Evolutionary conservation across 2,888 invertebrate genomes (phyloP), one percentile per base, ranked within the genome.

Genomic region (Petrophora chlorosata): DNA sequence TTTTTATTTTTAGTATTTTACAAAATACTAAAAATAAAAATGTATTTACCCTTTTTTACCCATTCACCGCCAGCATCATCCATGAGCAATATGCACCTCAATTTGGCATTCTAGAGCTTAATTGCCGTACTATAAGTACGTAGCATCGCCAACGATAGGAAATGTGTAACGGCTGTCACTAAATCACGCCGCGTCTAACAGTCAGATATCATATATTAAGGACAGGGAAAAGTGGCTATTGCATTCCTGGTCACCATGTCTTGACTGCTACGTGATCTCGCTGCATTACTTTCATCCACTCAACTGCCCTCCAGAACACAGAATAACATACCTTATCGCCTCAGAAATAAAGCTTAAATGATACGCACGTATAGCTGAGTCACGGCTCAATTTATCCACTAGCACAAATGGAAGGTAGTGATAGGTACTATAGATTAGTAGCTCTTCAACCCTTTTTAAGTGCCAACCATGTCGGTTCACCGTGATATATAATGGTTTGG

Each of bases 171-270:
- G 12, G 35, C 22, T 14, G 30, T 34, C 0, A 26, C 1, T 26
- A 35, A 41, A 22, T 16, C 13, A 22, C 25, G 33, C n/a, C 17
- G 19, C 14, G 13, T 19, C 28, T 14, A 14, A 16, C 9, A 32
- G 15, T 19, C 22, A n/a, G 13, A 9, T 25, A 9, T 19, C 22
- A n/a, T 22, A 9, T 25, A 39, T 8, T 26, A 43, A 64, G 63
- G 69, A 71, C 70, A 70, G 69, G 58, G 63, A 67, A 76, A 75
- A 75, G 75, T 76, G 67, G 56, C 69, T 53, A 76, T 76, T 73
- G 73, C 70, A 52, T 44, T 56, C 34, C 12, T 26, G 3, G 19
- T 38, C 49, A 42, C 61, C 65, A 47, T 23, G 10, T 9, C 16
- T 10, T 0, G 33, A 5, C 10, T 16, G 3, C 12, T 38, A 38